phyloP scores from a whole-genome alignment of 2,888 invertebrate genomes.

The Didymodactylos carnosus region DNA sequence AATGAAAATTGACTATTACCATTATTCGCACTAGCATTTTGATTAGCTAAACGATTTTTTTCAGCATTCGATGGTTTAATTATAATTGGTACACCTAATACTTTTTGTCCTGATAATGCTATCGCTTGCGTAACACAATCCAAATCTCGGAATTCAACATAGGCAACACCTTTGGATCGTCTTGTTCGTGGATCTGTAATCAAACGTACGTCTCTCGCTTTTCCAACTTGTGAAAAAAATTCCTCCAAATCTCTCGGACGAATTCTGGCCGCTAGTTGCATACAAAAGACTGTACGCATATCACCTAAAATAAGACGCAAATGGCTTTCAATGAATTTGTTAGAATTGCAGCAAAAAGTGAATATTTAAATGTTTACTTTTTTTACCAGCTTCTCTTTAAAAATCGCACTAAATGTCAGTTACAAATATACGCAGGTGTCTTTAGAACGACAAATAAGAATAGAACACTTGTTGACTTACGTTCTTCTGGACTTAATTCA shows the following conservation, averaged over 20 bases:
- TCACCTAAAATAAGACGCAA: too few relatives aligned
- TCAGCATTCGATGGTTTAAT: constrained; percentile 91
- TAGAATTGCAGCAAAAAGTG: too few relatives aligned
- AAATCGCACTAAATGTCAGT: too few relatives aligned
- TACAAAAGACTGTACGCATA: constrained; percentile 29
- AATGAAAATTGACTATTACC: constrained; percentile 17
- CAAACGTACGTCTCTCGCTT: constrained; percentile 78
- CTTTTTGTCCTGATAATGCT: constrained; percentile 64
- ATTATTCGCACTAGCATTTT: background rate
- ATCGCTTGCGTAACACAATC: constrained; percentile 87
- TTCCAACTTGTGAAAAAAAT: constrained; percentile 93
- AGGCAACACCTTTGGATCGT: constrained; percentile 96
- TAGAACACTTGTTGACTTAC: too few relatives aligned
- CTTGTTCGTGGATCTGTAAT: constrained; percentile 97
- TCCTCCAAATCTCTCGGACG: constrained; percentile 83
- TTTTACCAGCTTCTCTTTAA: too few relatives aligned
- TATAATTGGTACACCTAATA: constrained; percentile 58
- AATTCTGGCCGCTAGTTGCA: constrained; percentile 85
- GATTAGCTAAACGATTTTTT: constrained; percentile 38
- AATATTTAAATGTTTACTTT: too few relatives aligned
- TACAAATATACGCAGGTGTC: too few relatives aligned
- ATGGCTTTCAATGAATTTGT: too few relatives aligned
- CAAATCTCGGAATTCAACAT: constrained; percentile 92
- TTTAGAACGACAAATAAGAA: too few relatives aligned
- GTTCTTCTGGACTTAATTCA: constrained; percentile 12